Evolutionary conservation across 2,888 invertebrate genomes (phyloP), one percentile per base, ranked within the genome.

Genomic region (Synergus umbraculus): DNA sequence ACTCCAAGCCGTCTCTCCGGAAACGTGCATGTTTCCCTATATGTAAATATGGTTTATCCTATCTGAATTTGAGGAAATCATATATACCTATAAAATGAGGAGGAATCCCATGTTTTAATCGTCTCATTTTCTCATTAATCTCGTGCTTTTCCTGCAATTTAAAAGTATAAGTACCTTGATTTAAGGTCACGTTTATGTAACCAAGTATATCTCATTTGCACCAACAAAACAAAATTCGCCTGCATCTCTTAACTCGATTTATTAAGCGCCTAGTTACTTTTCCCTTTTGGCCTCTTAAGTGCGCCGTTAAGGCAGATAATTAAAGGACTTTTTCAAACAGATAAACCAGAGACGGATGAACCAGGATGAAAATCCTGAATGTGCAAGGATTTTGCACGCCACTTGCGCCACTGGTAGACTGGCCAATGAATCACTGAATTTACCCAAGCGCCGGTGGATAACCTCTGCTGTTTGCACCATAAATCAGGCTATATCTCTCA

Each of bases 401-500:
- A 54, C 73, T 73, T 37, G 73, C 49, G 41, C 73, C 73, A 54
- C 73, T 73, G 54, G 73, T 73, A 73, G 73, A 73, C 73, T 67
- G 22, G 69, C 86, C 88, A 87, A 89, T 91, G 90, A 90, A 91
- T 91, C 90, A 90, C 86, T 84, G 87, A 90, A 88, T 90, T 87
- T 86, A 83, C 86, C 83, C 85, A 84, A 63, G 83, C 79, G 78
- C 82, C 82, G 83, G 80, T 85, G 89, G 89, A 89, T 91, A 91
- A 89, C 90, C 90, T 89, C 87, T 85, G 82, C 86, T 88, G 85
- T 88, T 88, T 87, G 87, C 85, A 79, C 86, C 86, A 87, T 91
- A 91, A 91, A 91, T 91, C 91, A 91, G 85, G 46, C 88, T 89
- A 84, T 89, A 90, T 90, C 90, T 88, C 85, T 82, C 81, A 83